Conservation (phyloP, 23 tunicate species). For the Oikopleura dioica region DNA sequence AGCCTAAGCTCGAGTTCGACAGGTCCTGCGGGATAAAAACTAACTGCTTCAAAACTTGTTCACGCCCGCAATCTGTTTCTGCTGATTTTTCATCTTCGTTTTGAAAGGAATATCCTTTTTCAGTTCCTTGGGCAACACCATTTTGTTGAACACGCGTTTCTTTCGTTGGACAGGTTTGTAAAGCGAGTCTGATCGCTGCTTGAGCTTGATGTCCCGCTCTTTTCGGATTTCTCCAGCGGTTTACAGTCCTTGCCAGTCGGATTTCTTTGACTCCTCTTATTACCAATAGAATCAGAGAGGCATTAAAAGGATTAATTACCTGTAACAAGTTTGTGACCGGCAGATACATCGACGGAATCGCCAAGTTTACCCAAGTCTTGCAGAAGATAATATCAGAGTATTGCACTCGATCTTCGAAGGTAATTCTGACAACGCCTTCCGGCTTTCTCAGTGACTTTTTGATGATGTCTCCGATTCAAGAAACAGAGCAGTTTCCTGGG, state of each 20-base stretch:
- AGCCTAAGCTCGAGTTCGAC: too few species aligned
- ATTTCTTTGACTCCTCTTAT: conserved; percentile 19
- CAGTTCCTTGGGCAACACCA: conserved; percentile 31
- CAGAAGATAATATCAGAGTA: conserved; percentile 75
- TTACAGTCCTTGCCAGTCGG: conserved; percentile 45
- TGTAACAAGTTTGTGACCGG: conserved; percentile 40
- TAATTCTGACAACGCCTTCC: conserved; percentile 56
- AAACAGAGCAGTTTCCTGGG: too few species aligned
- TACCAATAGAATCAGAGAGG: too few species aligned
- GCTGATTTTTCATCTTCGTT: conserved; percentile 26
- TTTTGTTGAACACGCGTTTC: conserved; percentile 14
- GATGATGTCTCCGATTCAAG: conserved; percentile 74
- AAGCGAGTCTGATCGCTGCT: conserved; percentile 37
- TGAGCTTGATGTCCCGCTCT: conserved; percentile 24
- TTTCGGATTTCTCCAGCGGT: conserved; percentile 54
- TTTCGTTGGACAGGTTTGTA: conserved; percentile 34
- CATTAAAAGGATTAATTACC: too few species aligned
- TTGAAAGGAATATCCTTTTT: conserved; percentile 56
- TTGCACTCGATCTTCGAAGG: conserved; percentile 58
- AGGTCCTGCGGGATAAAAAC: too few species aligned
- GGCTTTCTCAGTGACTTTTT: conserved; percentile 50
- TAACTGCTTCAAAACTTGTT: too few species aligned
- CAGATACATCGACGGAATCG: conserved; percentile 44
- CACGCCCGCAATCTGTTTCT: conserved; percentile 17
- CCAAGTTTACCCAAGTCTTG: conserved; percentile 32